These are phyloP conservation scores for Apodemia hepburni DNA, from an alignment of 2,888 invertebrate genomes.

Conservation along the genomic window DNA sequence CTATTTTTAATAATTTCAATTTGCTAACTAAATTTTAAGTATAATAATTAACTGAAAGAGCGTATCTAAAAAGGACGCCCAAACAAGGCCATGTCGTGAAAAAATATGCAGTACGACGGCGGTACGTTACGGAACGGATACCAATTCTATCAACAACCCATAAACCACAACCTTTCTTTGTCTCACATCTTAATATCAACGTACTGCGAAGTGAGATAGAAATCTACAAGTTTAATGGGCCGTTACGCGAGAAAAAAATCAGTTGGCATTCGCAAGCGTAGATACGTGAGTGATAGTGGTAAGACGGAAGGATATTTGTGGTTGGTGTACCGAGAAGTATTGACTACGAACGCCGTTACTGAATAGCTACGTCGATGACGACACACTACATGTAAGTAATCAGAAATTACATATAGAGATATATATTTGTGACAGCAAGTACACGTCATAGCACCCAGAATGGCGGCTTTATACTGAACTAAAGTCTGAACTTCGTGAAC, in stretches of 20 bases:
- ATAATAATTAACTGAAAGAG: neutral
- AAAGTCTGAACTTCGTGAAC: constrained; percentile 28
- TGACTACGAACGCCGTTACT: constrained; percentile 18
- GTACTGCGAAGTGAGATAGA: constrained; percentile 72
- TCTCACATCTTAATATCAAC: constrained; percentile 70
- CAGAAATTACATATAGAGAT: constrained; percentile 37
- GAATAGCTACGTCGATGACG: constrained; percentile 21
- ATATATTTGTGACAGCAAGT: constrained; percentile 15
- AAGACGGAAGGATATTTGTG: constrained; percentile 67
- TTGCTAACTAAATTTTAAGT: neutral
- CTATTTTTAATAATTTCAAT: neutral
- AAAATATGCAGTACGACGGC: constrained; percentile 76
- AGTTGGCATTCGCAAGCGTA: constrained; percentile 78
- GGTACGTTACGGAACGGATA: constrained; percentile 76
- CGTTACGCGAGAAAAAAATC: constrained; percentile 80
- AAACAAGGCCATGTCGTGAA: constrained; percentile 60
- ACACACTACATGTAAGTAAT: constrained; percentile 44
- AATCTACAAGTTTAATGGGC: constrained; percentile 79
- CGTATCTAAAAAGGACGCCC: constrained; percentile 8
- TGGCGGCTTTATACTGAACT: constrained; percentile 44
- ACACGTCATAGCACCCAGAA: constrained; percentile 40
- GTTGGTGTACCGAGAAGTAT: constrained; percentile 44
- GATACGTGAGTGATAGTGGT: constrained; percentile 77
- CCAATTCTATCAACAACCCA: constrained; percentile 81
- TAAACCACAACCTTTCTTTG: constrained; percentile 80